Base-by-base conservation (phyloP, 1,140 invertebrate species). In the Epicauta chinensis region DNA sequence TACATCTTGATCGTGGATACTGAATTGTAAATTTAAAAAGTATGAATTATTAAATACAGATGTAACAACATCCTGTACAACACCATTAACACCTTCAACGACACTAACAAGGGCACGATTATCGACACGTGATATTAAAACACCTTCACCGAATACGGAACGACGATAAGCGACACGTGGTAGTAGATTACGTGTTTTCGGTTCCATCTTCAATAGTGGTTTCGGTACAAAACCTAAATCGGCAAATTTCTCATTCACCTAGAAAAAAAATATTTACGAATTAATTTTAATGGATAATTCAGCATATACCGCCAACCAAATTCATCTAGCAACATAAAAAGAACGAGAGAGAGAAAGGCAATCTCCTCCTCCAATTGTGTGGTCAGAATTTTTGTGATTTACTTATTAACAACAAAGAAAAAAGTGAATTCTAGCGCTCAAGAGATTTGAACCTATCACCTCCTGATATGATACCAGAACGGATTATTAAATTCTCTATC, bases 41-140 rank as follows among this genome's bases (percentile, higher is more conserved):
- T 86, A 86, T 0, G 93, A 94, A 62, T 90, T 90, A 68, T 97
- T 97, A 63, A 97, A 89, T 5, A 97, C 89, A 0, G 91, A 91
- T 0, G 89, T 91, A 0, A 95, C 89, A 0, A 96, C 89, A 65
- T 94, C 91, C 68, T 91, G 89, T 0, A 93, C 85, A 1, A 94
- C 91, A 50, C 84, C 84, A 62, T 91, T 91, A 0, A 86, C 84
- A 1, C 88, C 87, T 56, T 91, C 89, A 0, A 90, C 88, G 0
- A 90, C 84, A 60, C 87, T 91, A 2, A 93, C 86, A 2, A 92
- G 73, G 0, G 91, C 83, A 11, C 89, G 81, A 47, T 85, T 85
- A 13, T 83, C 83, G 0, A 87, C 81, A 39, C 89, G 70, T 0
- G 92, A 95, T 4, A 96, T 83, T 0, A 95, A 73, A 0, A 97